Evolutionary conservation across 2,888 invertebrate genomes (phyloP), one percentile per base, ranked within the genome.

Genomic region (Coenonympha arcania): DNA sequence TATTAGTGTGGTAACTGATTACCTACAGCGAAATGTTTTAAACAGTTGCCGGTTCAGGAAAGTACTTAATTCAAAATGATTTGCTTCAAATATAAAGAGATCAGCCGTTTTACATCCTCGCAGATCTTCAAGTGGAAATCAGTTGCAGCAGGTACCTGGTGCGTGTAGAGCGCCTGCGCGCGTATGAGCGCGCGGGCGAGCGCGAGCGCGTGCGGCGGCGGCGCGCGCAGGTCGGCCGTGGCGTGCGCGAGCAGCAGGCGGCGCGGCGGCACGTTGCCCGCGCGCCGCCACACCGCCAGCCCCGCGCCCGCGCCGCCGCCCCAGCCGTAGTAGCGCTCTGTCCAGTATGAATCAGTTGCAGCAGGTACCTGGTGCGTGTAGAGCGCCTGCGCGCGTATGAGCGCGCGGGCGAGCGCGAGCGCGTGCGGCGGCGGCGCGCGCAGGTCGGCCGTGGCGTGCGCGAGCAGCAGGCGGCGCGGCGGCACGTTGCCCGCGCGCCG

Each of bases 361-460:
- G n/a, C n/a, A n/a, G n/a, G n/a, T n/a, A n/a, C n/a, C n/a, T n/a
- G 91, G 69, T 95, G 92, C 52, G 93, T 90, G 78, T 95, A 97
- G 46, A 94, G 88, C 4, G 96, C 92, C 52, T 92, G 91, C 55
- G 92, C 91, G 54, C 91, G 89, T n/a, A 94, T 90, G 44, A 97
- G 87, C n/a, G 95, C 92, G 55, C 92, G 89, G 9, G 95, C 92
- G 37, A 97, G 87, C 71, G 94, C 90, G 62, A 96, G 90, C 20
- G 95, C 91, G 75, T 98, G 96, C 69, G 93, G 94, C 66, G 95
- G 93, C 69, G 95, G 96, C 33, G 96, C 94, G 58, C 90, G 87
- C 34, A 91, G 89, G 79, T 98, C 97, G 5, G 94, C 95, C 0
- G 94, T 93, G 40, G 95, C 96, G 76, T 96, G 96, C 61, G 90